These are phyloP conservation scores for Dinomys branickii DNA, from an alignment of 2,113 vertebrate genomes.

Conservation along the genomic window DNA sequence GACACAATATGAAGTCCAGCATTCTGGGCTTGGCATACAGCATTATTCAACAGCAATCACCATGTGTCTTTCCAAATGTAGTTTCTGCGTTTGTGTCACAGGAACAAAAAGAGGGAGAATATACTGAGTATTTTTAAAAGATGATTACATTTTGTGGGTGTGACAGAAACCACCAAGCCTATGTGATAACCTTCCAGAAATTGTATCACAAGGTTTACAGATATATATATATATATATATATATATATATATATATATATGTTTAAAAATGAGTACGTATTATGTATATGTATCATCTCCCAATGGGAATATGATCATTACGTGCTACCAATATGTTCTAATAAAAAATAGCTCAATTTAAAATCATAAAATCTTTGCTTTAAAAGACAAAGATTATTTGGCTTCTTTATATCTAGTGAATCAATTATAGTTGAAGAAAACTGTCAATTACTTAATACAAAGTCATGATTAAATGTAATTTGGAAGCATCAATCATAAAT, in stretches of 20 bases:
- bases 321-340: neutral
- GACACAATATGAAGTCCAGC: neutral
- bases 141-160: neutral
- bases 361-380: neutral
- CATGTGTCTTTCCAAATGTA: neutral
- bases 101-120: neutral
- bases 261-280: neutral
- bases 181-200: slow-evolving; percentile 12
- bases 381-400: neutral
- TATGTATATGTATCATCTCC: neutral
- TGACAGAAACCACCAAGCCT: slow-evolving; percentile 1
- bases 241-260: too few relatives aligned
- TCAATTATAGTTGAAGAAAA: neutral
- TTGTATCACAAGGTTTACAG: neutral
- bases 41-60: neutral
- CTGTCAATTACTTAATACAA: slow-evolving; percentile 39
- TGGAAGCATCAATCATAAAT: slow-evolving; percentile 50
- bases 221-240: too few relatives aligned
- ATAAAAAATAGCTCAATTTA: neutral
- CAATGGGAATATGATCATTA: neutral
- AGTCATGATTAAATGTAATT: slow-evolving; percentile 52
- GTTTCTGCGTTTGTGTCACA: neutral
- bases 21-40: neutral
- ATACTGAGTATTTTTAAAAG: slow-evolving; percentile 47
- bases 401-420: slow-evolving; percentile 33